Evolutionary conservation across 2,888 invertebrate genomes (phyloP).

Genomic region (Cylloceria caligata): DNA sequence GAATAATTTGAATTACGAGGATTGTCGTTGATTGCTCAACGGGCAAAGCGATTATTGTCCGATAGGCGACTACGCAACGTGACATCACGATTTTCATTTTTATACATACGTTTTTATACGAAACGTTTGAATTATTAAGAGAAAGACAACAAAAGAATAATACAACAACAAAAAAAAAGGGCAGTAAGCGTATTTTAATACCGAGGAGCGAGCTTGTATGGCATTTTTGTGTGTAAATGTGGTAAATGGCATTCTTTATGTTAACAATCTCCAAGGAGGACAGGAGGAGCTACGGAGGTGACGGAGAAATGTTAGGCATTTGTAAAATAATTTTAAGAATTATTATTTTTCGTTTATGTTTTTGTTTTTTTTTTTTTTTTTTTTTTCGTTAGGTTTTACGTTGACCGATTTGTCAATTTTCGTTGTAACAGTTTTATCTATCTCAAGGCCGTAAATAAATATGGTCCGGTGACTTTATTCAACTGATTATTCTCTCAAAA

Average conservation of each 20-base stretch:
- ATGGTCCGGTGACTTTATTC: slow-evolving; percentile 58
- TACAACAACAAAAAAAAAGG: slow-evolving; percentile 50
- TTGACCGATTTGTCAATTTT: slow-evolving; percentile 67
- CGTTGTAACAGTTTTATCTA: slow-evolving; percentile 53
- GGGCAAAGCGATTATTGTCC: slow-evolving; percentile 24
- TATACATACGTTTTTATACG: slow-evolving; percentile 49
- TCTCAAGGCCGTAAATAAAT: slow-evolving; percentile 74
- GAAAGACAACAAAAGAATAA: slow-evolving; percentile 34
- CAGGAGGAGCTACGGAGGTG: background rate
- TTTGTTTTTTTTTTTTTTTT: slow-evolving; percentile 15
- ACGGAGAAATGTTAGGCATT: slow-evolving; percentile 52
- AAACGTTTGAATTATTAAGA: slow-evolving; percentile 50
- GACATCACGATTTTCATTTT: slow-evolving; percentile 48
- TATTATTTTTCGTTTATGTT: background rate
- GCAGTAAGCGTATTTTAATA: slow-evolving; percentile 73
- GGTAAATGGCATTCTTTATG: slow-evolving; percentile 58
- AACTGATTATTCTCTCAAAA: slow-evolving; percentile 1
- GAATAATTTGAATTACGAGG: slow-evolving; percentile 43
- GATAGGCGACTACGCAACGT: background rate
- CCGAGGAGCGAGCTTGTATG: slow-evolving; percentile 46
- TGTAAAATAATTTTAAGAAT: slow-evolving; percentile 65
- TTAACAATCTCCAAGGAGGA: slow-evolving; percentile 22
- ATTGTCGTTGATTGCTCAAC: slow-evolving; percentile 23
- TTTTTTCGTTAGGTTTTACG: slow-evolving; percentile 57
- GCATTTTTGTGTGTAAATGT: slow-evolving; percentile 60